phyloP scores from a whole-genome alignment of 2,888 invertebrate species.

The Xanthia icteritia region DNA sequence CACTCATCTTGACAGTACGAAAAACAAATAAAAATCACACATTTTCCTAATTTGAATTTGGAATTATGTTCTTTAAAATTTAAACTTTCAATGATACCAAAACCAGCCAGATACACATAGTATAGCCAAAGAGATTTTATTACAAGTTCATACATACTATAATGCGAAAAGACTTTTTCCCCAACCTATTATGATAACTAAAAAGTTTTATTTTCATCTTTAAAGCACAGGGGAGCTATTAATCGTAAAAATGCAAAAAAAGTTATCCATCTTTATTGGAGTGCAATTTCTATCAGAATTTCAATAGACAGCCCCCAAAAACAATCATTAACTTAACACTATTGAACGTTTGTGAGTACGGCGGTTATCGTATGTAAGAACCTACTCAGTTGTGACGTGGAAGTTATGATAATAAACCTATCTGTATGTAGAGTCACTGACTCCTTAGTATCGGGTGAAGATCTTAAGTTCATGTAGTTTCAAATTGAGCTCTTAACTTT shows the following conservation, averaged over 20 bases:
- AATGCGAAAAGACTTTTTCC: no score
- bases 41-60: no score
- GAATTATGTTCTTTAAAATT: no score
- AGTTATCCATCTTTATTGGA: background rate
- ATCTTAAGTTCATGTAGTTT: background rate
- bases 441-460: background rate
- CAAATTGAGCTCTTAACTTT: background rate
- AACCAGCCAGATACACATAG: no score
- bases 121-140: no score
- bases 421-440: conserved; percentile 20
- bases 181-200: no score
- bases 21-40: no score
- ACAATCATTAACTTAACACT: background rate
- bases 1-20: no score
- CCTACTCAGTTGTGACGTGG: background rate
- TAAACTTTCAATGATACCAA: no score
- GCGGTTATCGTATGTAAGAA: background rate
- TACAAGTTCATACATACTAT: no score
- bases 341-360: background rate
- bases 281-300: background rate
- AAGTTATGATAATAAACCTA: conserved; percentile 32
- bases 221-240: no score
- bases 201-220: no score
- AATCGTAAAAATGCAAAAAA: background rate
- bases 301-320: background rate